Conservation (phyloP, 1,140 invertebrate genomes). For the Sinonovacula constricta region DNA sequence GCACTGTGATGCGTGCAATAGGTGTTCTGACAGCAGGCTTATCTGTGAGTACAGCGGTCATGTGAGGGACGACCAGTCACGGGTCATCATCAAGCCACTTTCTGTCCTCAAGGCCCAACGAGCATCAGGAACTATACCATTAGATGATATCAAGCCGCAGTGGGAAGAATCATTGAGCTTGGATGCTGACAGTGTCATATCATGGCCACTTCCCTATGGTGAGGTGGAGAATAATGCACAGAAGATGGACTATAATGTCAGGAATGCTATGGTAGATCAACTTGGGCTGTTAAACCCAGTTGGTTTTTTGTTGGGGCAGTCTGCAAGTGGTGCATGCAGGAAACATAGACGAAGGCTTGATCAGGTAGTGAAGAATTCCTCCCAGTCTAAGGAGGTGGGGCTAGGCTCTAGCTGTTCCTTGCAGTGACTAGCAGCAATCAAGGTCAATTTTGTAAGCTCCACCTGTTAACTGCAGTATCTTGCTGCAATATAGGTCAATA, state of each 20-base stretch:
- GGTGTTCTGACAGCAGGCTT: conserved; percentile 21
- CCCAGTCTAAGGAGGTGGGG: neutral
- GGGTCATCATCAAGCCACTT: conserved; percentile 39
- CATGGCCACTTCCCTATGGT: neutral
- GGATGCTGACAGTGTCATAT: conserved; percentile 9
- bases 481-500: too few species aligned
- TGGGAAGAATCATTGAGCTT: conserved; percentile 13
- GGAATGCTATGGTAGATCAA: conserved; percentile 45
- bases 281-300: conserved; percentile 44
- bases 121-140: conserved; percentile 1
- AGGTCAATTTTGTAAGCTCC: neutral
- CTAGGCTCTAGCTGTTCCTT: conserved; percentile 13
- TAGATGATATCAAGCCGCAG: conserved; percentile 25
- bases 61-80: conserved; percentile 24
- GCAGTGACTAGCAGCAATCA: neutral
- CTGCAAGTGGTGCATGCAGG: conserved; percentile 11
- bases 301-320: conserved; percentile 43
- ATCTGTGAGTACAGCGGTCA: conserved; percentile 48
- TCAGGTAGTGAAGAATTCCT: too few species aligned
- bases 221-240: conserved; percentile 19
- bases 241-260: conserved; percentile 32
- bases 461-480: too few species aligned
- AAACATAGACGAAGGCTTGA: conserved; percentile 28
- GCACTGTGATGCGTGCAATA: conserved; percentile 41
- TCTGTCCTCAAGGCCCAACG: conserved; percentile 42